Conservation (phyloP, 2,113 vertebrate species). For the Leucosticte australis region DNA sequence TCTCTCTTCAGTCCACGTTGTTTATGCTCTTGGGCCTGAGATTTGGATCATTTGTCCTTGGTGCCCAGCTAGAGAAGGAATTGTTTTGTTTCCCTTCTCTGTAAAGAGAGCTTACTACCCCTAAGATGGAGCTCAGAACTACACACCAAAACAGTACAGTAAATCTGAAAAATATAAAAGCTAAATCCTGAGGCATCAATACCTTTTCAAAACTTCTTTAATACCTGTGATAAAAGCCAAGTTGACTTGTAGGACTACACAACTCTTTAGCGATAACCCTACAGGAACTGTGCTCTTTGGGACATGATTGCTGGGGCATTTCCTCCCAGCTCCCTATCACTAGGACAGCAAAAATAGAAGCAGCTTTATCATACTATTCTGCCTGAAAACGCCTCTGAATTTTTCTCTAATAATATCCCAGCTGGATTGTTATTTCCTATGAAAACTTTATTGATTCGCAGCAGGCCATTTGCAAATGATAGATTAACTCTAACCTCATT, state of each 20-base stretch:
- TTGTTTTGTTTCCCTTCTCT: not conserved
- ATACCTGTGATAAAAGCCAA: not conserved
- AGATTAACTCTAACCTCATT: constrained; percentile 47
- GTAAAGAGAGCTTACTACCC: not conserved
- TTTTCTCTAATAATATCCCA: constrained; percentile 24
- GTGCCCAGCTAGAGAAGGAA: not conserved
- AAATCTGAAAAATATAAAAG: not conserved
- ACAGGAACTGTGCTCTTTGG: not conserved
- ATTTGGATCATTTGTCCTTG: not conserved
- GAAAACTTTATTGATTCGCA: constrained; percentile 43
- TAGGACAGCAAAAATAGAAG: not conserved
- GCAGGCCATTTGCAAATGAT: constrained; percentile 38
- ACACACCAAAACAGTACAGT: not conserved
- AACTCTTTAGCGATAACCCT: not conserved
- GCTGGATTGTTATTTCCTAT: constrained; percentile 20
- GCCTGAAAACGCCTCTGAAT: not conserved
- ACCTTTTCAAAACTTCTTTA: not conserved
- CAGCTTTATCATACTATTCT: not conserved
- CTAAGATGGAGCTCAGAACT: not conserved
- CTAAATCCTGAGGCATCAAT: not conserved
- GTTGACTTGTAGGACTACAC: not conserved
- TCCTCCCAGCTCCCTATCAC: not conserved
- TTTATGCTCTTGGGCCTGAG: not conserved
- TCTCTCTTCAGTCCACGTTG: not conserved
- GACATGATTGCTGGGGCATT: not conserved